Conservation (phyloP, 2,113 vertebrate species). For the Illadopsis cleaveri region DNA sequence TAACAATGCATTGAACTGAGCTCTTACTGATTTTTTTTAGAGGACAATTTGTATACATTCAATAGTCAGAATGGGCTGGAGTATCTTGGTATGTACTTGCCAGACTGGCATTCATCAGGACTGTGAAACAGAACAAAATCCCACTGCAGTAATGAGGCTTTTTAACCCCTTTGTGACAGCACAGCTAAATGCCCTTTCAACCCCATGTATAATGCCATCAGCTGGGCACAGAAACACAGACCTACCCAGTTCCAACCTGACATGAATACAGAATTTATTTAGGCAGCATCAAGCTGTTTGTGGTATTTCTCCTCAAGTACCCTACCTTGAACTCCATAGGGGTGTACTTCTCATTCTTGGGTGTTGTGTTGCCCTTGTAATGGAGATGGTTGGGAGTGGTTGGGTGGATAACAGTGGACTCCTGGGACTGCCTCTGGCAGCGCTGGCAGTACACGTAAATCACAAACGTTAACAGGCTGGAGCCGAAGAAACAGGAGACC, state of each 20-base stretch:
- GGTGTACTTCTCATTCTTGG: slow-evolving; percentile 99
- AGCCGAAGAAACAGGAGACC: slow-evolving; percentile 93
- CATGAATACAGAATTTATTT: neutral
- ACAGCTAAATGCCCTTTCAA: neutral
- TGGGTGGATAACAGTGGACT: slow-evolving; percentile 94
- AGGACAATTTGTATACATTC: neutral
- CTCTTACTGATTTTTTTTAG: neutral
- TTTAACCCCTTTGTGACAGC: neutral
- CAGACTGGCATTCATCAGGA: slow-evolving; percentile 15
- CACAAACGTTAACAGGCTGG: slow-evolving; percentile 92
- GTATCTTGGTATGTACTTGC: slow-evolving; percentile 2
- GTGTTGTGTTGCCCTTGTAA: slow-evolving; percentile 95
- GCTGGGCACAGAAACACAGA: neutral
- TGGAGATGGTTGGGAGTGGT: slow-evolving; percentile 97
- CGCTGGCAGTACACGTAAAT: slow-evolving; percentile 94
- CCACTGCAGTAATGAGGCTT: slow-evolving; percentile 4
- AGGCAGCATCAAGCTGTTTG: neutral
- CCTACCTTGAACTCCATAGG: slow-evolving; percentile 99
- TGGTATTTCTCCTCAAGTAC: neutral
- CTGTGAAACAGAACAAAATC: slow-evolving; percentile 41
- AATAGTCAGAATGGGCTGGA: slow-evolving; percentile 28
- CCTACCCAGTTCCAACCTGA: neutral
- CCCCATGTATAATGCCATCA: neutral
- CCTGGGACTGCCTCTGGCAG: slow-evolving; percentile 93
- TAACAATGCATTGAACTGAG: slow-evolving; percentile 28